phyloP scores from a whole-genome alignment of 1,140 invertebrate species.

The Drosophila melanogaster region DNA sequence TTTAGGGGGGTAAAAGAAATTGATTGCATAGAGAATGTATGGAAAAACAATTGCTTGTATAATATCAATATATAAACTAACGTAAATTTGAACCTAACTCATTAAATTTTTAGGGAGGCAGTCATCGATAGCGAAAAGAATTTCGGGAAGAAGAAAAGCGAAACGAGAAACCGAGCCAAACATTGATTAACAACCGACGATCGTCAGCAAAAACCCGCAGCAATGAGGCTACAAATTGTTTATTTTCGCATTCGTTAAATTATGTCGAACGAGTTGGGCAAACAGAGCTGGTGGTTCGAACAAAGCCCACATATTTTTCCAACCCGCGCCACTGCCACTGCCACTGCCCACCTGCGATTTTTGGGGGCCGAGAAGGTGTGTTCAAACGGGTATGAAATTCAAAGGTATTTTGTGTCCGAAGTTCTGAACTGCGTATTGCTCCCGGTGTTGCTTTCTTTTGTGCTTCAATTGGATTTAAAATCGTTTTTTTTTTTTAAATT shows the following conservation, averaged over 20 bases:
- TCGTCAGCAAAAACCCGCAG: slow-evolving; percentile 31
- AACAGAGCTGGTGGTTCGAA: slow-evolving; percentile 42
- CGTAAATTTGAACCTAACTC: no score
- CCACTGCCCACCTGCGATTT: slow-evolving; percentile 33
- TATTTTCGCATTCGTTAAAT: slow-evolving; percentile 52
- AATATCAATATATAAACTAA: no score
- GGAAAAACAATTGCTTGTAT: not conserved
- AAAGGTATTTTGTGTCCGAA: slow-evolving; percentile 34
- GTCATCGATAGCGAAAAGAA: not conserved
- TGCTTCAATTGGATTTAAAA: slow-evolving; percentile 28
- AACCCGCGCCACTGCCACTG: slow-evolving; percentile 14
- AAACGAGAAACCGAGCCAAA: not conserved
- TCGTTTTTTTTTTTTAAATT: slow-evolving; percentile 9
- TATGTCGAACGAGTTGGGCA: slow-evolving; percentile 75
- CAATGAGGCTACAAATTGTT: slow-evolving; percentile 71
- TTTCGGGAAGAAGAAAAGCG: slow-evolving; percentile 20
- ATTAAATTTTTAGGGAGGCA: not conserved
- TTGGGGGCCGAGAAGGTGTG: slow-evolving; percentile 31
- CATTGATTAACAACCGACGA: slow-evolving; percentile 1
- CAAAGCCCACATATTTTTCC: slow-evolving; percentile 11
- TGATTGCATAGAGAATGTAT: not conserved
- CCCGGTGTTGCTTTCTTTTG: slow-evolving; percentile 65
- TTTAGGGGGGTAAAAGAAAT: not conserved
- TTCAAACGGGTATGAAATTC: slow-evolving; percentile 19
- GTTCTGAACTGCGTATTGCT: slow-evolving; percentile 20